Evolutionary conservation across 2,113 vertebrate species (phyloP).

Genomic region (Raja brachyura): DNA sequence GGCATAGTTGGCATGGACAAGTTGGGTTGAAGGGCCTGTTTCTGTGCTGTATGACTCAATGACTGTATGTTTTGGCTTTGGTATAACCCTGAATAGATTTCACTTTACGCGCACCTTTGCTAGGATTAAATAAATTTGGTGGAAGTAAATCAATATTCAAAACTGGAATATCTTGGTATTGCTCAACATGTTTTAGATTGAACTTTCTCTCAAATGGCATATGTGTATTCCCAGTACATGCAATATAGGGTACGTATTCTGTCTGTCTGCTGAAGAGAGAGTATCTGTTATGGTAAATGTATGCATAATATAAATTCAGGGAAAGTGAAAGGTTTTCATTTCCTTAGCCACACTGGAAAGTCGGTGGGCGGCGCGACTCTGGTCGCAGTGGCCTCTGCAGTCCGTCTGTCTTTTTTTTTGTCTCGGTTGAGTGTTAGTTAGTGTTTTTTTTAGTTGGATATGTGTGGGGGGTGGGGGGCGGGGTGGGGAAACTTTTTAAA

Average conservation of each 20-base stretch:
- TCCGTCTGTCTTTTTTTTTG: no score
- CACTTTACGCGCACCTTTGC: no score
- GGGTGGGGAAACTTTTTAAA: no score
- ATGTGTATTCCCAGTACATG: background rate
- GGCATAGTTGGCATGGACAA: no score
- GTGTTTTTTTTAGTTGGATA: no score
- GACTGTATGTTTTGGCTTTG: no score
- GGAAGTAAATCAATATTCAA: background rate
- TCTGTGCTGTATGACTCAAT: no score
- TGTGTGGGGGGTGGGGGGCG: no score
- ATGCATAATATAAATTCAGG: background rate
- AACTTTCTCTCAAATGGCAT: background rate
- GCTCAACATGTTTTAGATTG: background rate
- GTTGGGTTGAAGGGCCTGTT: no score
- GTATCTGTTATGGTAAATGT: background rate
- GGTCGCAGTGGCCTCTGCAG: no score
- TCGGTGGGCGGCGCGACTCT: no score
- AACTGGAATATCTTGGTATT: background rate
- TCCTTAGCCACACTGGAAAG: background rate
- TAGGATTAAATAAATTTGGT: background rate
- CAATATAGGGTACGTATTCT: background rate
- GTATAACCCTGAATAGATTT: background rate
- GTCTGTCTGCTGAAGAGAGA: background rate
- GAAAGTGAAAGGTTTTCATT: background rate
- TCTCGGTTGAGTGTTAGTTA: no score